Conservation (phyloP, 2,888 invertebrate species). For the Tolmerus cingulatus region DNA sequence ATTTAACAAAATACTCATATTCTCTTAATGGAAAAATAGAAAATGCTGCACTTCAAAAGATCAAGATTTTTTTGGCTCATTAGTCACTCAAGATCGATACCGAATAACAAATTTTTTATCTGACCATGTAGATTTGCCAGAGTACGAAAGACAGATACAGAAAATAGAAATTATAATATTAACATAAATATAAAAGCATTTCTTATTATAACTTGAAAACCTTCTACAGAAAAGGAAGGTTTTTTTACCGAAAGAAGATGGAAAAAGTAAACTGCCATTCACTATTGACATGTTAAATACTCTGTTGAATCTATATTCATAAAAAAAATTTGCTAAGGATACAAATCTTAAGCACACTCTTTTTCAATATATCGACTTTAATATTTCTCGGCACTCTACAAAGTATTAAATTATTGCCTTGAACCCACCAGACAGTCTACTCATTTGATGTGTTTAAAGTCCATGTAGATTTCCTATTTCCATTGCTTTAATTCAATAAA, state of each 20-base stretch:
- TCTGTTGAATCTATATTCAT: background rate
- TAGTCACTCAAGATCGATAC: background rate
- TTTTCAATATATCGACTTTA: background rate
- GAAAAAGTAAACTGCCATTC: too few species aligned
- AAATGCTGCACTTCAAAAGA: background rate
- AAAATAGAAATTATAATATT: background rate
- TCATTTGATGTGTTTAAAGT: background rate
- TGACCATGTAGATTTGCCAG: background rate
- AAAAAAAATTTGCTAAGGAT: background rate
- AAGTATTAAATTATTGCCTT: background rate
- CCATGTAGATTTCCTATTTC: background rate
- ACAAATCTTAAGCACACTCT: background rate
- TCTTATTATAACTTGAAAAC: background rate
- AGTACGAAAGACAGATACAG: background rate
- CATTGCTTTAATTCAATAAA: background rate
- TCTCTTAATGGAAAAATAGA: background rate
- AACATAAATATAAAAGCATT: background rate
- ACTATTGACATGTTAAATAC: too few species aligned
- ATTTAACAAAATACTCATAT: background rate
- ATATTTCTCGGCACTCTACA: too few species aligned
- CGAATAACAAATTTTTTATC: background rate
- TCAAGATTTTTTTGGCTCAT: too few species aligned
- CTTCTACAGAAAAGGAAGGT: background rate
- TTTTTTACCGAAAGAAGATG: background rate
- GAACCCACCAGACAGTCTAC: background rate